A percentile compares a stretch with the other conserved stretches of the same genome.
Conservation (phyloP, 2,888 invertebrate genomes). For the Drosophila multiciliata region DNA sequence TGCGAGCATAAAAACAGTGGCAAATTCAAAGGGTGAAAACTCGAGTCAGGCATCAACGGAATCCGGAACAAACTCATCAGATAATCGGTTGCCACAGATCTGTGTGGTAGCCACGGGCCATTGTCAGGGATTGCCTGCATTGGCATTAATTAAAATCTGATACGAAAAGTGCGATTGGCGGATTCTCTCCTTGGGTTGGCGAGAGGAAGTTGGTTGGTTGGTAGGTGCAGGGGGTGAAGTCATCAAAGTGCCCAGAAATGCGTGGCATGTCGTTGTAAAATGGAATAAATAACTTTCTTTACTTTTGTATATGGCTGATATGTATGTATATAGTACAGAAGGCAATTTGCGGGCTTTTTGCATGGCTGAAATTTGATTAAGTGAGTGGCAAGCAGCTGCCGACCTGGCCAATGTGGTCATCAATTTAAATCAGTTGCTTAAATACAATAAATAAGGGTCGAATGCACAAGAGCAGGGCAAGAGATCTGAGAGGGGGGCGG, state of each 20-base stretch:
- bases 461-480: conserved; percentile 12
- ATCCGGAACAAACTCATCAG: background rate
- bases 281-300: conserved; percentile 50
- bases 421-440: conserved; percentile 73
- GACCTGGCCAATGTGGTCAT: conserved; percentile 58
- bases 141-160: conserved; percentile 66
- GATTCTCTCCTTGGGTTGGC: background rate
- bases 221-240: background rate
- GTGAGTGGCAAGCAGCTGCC: conserved; percentile 63
- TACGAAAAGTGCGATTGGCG: conserved; percentile 28
- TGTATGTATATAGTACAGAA: conserved; percentile 5
- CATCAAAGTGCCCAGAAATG: conserved; percentile 49
- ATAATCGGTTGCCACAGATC: conserved; percentile 37
- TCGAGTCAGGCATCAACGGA: background rate
- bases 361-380: conserved; percentile 75
- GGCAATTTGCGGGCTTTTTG: conserved; percentile 52
- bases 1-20: background rate
- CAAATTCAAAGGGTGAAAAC: conserved; percentile 1
- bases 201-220: background rate
- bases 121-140: conserved; percentile 22
- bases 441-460: conserved; percentile 70
- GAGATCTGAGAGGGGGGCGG: conserved; percentile 10
- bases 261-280: conserved; percentile 33
- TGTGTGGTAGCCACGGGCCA: conserved; percentile 19
- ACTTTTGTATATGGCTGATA: conserved; percentile 15